Percentiles rank a stretch among this genome's conserved stretches.
Evolutionary conservation across 2,797 vertebrate species (phyloP).

Genomic region (Pseudochromis fuscus): DNA sequence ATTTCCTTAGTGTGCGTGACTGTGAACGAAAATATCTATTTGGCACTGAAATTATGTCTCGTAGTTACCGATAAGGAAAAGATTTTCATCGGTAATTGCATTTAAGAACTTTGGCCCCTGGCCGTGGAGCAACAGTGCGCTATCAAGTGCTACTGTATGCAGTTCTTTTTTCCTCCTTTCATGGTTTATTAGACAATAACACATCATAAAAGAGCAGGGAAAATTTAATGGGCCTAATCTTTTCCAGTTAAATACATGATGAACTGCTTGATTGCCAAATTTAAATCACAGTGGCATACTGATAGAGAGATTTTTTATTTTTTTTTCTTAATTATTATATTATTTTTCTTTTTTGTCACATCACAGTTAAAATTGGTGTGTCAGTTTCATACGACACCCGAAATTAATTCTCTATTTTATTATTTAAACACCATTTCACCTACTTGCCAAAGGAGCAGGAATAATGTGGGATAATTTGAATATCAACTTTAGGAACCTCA

Average conservation of each 20-base stretch:
- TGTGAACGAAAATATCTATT: conserved; percentile 65
- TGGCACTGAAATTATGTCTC: conserved; percentile 65
- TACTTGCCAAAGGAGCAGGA: conserved; percentile 8
- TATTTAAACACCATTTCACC: conserved; percentile 35
- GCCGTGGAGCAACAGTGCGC: conserved; percentile 66
- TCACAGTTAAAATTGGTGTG: conserved; percentile 23
- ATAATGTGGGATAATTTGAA: conserved; percentile 28
- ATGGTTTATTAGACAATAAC: conserved; percentile 81
- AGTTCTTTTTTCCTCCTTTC: conserved; percentile 70
- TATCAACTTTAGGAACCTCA: conserved; percentile 13
- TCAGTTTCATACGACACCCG: conserved; percentile 24
- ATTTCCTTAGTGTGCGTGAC: conserved; percentile 47
- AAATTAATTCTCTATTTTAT: conserved; percentile 20
- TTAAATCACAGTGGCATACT: conserved; percentile 47
- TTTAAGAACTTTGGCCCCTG: conserved; percentile 80
- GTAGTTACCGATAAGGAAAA: conserved; percentile 75
- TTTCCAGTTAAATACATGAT: conserved; percentile 70
- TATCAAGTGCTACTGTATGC: conserved; percentile 70
- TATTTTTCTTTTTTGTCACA: conserved; percentile 10
- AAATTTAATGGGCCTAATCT: conserved; percentile 81
- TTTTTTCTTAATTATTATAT: not conserved
- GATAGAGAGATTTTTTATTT: conserved; percentile 4
- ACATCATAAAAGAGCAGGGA: conserved; percentile 76
- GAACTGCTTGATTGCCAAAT: conserved; percentile 68
- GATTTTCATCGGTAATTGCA: conserved; percentile 83